Conservation (phyloP, 2,797 vertebrate species). For the Poecilia wingei region DNA sequence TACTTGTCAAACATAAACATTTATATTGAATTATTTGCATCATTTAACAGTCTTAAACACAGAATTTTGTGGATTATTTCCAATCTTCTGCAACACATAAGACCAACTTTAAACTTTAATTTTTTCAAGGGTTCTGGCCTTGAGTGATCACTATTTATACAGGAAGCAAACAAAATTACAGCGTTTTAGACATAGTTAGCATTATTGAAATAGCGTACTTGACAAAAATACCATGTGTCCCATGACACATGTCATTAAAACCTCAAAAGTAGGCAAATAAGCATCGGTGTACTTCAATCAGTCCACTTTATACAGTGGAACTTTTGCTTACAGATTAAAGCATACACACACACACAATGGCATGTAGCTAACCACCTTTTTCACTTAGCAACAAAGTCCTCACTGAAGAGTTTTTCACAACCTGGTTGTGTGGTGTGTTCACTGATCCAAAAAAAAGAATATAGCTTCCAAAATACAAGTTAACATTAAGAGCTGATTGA, state of each 20-base stretch:
- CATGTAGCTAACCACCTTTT: background rate
- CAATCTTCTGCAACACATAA: background rate
- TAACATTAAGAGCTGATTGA: background rate
- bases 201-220: background rate
- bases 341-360: no score
- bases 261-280: background rate
- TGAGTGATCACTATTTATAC: background rate
- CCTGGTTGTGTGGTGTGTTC: background rate
- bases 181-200: background rate
- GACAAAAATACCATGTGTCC: background rate
- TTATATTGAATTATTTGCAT: background rate
- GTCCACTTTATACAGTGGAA: background rate
- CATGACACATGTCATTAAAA: background rate
- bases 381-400: background rate
- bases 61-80: background rate
- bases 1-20: background rate
- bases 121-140: background rate
- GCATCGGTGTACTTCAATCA: background rate
- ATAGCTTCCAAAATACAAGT: background rate
- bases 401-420: background rate
- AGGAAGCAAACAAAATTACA: no score
- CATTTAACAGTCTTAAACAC: background rate
- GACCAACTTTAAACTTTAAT: background rate
- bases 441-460: background rate
- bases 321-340: background rate